phyloP scores from a whole-genome alignment of 2,113 vertebrate genomes.

The Apodemus speciosus region DNA sequence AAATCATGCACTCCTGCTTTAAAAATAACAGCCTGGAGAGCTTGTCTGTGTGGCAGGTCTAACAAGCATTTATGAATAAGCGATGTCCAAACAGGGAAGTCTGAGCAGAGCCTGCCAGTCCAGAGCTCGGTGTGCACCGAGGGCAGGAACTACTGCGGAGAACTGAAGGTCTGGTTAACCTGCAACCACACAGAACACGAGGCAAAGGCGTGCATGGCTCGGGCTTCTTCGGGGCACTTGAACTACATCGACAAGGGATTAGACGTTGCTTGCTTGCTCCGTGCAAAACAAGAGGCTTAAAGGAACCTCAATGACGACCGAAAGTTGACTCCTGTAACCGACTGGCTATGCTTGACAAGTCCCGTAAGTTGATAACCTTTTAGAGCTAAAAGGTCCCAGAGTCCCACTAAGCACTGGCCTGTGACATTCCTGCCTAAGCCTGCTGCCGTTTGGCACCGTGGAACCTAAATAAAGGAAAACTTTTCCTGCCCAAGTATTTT shows the following conservation, averaged over 20 bases:
- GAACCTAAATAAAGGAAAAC: background rate
- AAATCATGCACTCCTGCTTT: background rate
- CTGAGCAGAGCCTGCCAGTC: background rate
- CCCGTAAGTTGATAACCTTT: background rate
- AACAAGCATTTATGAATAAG: background rate
- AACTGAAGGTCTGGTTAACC: background rate
- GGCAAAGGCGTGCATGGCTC: background rate
- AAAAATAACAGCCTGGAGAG: background rate
- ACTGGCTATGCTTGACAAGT: background rate
- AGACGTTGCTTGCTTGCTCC: background rate
- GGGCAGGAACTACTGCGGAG: fast-evolving
- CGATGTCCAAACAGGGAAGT: background rate
- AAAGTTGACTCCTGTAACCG: background rate
- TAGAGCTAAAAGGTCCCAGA: background rate
- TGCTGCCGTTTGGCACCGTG: background rate
- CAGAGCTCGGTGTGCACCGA: background rate
- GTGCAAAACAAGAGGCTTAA: constrained; percentile 31
- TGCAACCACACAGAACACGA: background rate
- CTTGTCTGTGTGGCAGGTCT: background rate
- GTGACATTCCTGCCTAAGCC: background rate
- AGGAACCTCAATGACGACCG: constrained; percentile 17
- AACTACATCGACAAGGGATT: background rate
- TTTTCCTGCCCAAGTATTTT: background rate
- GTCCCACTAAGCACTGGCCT: background rate
- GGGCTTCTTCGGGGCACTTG: too few species aligned